Base-by-base conservation (phyloP, 2,113 vertebrate genomes). In the Panthera tigris region DNA sequence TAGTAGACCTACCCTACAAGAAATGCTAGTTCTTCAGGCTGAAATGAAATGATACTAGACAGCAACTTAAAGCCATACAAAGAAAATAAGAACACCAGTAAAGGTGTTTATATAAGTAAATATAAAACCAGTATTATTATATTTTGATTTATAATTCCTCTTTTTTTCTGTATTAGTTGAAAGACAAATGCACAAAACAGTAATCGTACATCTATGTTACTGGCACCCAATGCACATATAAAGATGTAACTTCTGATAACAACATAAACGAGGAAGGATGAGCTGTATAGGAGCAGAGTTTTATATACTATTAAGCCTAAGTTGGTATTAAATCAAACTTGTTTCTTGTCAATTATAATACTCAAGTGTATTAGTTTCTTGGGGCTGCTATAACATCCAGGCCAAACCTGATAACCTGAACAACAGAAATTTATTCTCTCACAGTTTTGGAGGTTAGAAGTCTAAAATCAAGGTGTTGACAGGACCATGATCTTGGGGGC, bases 241-340 rank as follows among this genome's bases (percentile, higher is more conserved):
- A 91, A 92, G 39, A 82, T 48, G 11, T 50, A 91, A 63, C 82
- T 87, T 91, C 39, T 61, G 29, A 45, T 69, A 63, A 73, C 23
- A 92, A 74, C 36, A 52, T 52, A 94, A 3, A 94, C 16, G 66
- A 73, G 8, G 14, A 39, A 68, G 74, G 66, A 21, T 74, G 39
- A 66, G 1, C 55, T 81, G 33, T 68, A 52, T 11, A 55, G 21
- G 27, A 94, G 21, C 48, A 91, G 57, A 63, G 16, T 63, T 76
- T 87, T 83, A 10, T 33, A 45, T 45, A 82, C 13, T 27, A 69
- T 36, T 80, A 29, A 89, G 36, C 12, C 15, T 66, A 85, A 36
- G 14, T 6, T 88, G 31, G n/a, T 76, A 65, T 84, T 90, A 86
- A 71, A 65, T 79, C 68, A 89, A 88, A 97, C n/a, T 57, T 73